These are phyloP conservation scores for Pocillopora grandis DNA, from an alignment of 92 coral and sea anemone genomes.

Conservation along the genomic window DNA sequence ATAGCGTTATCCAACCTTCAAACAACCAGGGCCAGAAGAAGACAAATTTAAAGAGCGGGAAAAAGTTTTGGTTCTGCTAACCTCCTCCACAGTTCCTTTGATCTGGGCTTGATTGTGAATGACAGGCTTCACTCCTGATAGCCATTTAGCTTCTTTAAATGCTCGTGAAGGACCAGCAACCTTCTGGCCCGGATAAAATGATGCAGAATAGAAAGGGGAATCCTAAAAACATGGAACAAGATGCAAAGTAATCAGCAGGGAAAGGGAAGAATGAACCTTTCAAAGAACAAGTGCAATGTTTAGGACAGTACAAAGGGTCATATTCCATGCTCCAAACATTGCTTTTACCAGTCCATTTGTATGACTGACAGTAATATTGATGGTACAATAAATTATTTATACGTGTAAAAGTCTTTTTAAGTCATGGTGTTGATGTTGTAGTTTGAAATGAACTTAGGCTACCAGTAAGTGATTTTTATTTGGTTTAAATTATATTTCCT, in stretches of 20 bases:
- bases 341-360: no score
- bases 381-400: no score
- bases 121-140: constrained; percentile 79
- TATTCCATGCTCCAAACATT: no score
- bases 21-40: background rate
- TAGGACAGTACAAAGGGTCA: no score
- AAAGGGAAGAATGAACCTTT: background rate
- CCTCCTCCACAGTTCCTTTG: constrained; percentile 81
- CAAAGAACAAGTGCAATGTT: background rate
- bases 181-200: constrained; percentile 81
- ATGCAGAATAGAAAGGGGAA: constrained; percentile 78
- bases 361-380: no score
- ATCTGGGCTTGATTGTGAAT: constrained; percentile 68
- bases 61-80: constrained; percentile 13
- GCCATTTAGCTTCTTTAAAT: constrained; percentile 81
- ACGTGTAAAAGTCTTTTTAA: background rate
- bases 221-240: constrained; percentile 46
- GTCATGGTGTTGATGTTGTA: no score
- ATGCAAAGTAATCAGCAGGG: background rate
- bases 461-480: no score
- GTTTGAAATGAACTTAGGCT: no score
- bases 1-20: background rate
- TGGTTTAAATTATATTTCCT: no score
- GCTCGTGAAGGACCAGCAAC: constrained; percentile 80
- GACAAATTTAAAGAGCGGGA: background rate